phyloP scores from a whole-genome alignment of 2,888 invertebrate genomes.

The Mystacides longicornis region DNA sequence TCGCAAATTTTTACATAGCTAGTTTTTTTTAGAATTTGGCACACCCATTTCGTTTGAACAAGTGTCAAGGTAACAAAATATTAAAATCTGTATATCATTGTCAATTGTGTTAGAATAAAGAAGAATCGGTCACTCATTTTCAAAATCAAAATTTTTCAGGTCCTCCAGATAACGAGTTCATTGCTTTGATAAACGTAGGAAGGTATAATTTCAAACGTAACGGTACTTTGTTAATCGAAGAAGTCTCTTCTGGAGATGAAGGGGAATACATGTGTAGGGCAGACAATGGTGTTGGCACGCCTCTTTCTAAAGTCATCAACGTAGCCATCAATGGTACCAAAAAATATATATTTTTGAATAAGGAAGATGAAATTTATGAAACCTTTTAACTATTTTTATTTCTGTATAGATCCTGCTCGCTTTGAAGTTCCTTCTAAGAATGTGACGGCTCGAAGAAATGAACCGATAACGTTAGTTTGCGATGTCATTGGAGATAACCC shows the following conservation, averaged over 20 bases:
- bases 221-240: constrained; percentile 67
- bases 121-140: no score
- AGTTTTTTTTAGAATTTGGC: background rate
- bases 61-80: no score
- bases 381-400: background rate
- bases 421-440: constrained; percentile 70
- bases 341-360: background rate
- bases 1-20: background rate
- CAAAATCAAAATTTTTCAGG: constrained; percentile 34
- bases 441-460: constrained; percentile 69
- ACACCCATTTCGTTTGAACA: background rate
- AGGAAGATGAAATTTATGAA: background rate
- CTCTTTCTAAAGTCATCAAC: constrained; percentile 74
- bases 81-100: no score
- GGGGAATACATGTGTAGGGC: constrained; percentile 83
- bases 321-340: constrained; percentile 72
- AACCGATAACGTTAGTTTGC: constrained; percentile 67
- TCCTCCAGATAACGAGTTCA: constrained; percentile 59
- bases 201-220: constrained; percentile 58
- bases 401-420: constrained; percentile 67
- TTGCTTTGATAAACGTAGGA: constrained; percentile 54
- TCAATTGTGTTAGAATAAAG: no score
- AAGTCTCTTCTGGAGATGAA: constrained; percentile 68
- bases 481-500: constrained; percentile 79
- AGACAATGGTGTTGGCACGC: constrained; percentile 74